These are phyloP conservation scores for Galeopsomyia nigrocyanea DNA, from an alignment of 2,888 invertebrate species.

Conservation along the genomic window DNA sequence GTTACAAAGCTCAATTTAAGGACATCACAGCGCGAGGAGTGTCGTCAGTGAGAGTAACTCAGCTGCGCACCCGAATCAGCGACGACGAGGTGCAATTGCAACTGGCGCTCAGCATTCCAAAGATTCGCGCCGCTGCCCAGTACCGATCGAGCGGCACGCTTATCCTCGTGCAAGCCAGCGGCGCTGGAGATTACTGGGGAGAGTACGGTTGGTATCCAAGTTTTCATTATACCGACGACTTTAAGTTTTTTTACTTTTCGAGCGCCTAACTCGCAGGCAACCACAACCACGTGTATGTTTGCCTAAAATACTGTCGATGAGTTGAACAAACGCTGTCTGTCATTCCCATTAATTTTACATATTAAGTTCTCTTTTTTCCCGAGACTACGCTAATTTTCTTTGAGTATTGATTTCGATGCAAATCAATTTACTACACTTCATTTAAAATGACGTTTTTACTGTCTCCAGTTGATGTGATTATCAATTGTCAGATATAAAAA, in stretches of 20 bases:
- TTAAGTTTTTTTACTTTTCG: too few relatives aligned
- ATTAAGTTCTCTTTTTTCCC: too few relatives aligned
- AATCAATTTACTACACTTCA: too few relatives aligned
- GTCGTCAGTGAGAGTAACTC: slow-evolving; percentile 83
- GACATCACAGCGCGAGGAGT: slow-evolving; percentile 87
- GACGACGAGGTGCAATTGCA: slow-evolving; percentile 84
- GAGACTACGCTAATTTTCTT: too few relatives aligned
- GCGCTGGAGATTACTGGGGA: slow-evolving; percentile 91
- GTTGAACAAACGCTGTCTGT: too few relatives aligned
- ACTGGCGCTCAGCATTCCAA: slow-evolving; percentile 83
- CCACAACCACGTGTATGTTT: not conserved
- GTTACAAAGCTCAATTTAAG: slow-evolving; percentile 84
- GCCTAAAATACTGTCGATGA: too few relatives aligned
- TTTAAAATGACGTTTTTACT: too few relatives aligned
- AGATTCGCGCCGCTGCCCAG: slow-evolving; percentile 82
- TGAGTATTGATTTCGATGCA: too few relatives aligned
- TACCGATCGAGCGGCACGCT: slow-evolving; percentile 86
- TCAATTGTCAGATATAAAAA: too few relatives aligned
- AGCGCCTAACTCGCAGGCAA: slow-evolving; percentile 10
- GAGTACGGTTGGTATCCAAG: slow-evolving; percentile 78
- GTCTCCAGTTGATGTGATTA: too few relatives aligned
- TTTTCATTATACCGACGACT: too few relatives aligned
- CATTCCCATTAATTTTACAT: too few relatives aligned
- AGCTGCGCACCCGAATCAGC: slow-evolving; percentile 75
- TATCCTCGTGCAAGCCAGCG: slow-evolving; percentile 84